A percentile compares a stretch with the other conserved stretches of the same genome.
Evolutionary conservation across 37 sponge, comb jelly and placozoan genomes (phyloP).

Genomic region (Tethya wilhelma): DNA sequence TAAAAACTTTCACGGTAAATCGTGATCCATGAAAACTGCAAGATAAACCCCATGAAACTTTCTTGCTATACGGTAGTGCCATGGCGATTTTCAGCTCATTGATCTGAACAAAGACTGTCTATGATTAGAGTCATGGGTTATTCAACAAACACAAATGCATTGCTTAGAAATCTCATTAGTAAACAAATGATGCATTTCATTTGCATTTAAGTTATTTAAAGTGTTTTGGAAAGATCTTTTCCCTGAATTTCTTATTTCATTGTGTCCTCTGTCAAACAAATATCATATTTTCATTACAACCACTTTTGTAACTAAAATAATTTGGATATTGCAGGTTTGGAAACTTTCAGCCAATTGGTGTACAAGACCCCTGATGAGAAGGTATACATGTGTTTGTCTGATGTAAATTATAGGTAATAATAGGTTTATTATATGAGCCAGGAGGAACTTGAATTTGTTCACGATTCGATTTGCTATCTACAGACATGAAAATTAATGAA

Average conservation of each 20-base stretch:
- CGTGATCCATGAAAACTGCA: no score
- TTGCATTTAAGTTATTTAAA: not conserved
- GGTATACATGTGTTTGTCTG: conserved; percentile 18
- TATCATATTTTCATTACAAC: no score
- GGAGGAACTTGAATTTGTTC: not conserved
- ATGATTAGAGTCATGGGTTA: no score
- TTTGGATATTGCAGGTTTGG: conserved; percentile 63
- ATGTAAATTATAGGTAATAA: not conserved
- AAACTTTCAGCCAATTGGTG: conserved; percentile 93
- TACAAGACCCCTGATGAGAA: conserved; percentile 25
- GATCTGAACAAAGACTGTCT: no score
- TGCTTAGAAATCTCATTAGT: not conserved
- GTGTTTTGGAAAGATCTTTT: not conserved
- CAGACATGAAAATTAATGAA: not conserved
- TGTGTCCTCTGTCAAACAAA: no score
- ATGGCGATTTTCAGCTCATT: no score
- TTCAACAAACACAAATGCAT: not conserved
- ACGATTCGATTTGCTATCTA: not conserved
- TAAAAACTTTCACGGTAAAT: not conserved
- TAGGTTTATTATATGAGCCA: no score
- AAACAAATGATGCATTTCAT: not conserved
- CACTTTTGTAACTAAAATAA: not conserved
- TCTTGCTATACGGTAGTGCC: no score
- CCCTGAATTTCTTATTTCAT: no score
- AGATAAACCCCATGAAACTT: no score